Percentiles rank a stretch among this genome's conserved stretches.
phyloP scores from a whole-genome alignment of 2,797 vertebrate species.

The Pseudotriccus pelzelni region DNA sequence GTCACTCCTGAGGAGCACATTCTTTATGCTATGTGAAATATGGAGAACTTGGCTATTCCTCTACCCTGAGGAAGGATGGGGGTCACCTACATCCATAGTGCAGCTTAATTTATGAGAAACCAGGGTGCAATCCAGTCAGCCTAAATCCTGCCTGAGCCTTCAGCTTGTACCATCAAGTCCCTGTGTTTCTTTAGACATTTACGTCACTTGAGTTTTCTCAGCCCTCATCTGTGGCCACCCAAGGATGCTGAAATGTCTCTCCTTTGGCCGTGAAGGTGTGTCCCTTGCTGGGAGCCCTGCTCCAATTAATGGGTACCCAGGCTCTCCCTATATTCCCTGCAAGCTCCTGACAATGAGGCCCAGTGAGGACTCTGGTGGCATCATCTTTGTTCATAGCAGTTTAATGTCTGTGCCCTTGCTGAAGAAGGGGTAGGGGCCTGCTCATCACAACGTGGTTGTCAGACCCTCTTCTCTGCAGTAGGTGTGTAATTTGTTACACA shows the following conservation, averaged over 20 bases:
- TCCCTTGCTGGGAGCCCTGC: neutral
- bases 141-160: neutral
- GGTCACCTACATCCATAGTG: neutral
- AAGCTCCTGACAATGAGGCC: neutral
- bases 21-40: accelerated
- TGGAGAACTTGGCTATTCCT: neutral
- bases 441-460: accelerated
- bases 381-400: neutral
- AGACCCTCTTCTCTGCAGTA: neutral
- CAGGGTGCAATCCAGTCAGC: neutral
- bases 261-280: neutral
- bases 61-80: neutral
- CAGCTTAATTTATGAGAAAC: neutral
- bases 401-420: neutral
- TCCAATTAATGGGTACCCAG: neutral
- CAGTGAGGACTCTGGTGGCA: neutral
- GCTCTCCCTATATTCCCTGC: neutral
- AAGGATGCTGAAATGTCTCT: neutral
- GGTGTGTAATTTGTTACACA: neutral
- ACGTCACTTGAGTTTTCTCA: neutral
- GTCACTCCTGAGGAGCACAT: neutral
- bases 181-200: neutral
- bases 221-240: neutral
- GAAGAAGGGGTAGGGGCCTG: neutral
- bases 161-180: neutral